Base-by-base conservation (phyloP, 2,797 vertebrate genomes). In the Enteromius trimaculatus region DNA sequence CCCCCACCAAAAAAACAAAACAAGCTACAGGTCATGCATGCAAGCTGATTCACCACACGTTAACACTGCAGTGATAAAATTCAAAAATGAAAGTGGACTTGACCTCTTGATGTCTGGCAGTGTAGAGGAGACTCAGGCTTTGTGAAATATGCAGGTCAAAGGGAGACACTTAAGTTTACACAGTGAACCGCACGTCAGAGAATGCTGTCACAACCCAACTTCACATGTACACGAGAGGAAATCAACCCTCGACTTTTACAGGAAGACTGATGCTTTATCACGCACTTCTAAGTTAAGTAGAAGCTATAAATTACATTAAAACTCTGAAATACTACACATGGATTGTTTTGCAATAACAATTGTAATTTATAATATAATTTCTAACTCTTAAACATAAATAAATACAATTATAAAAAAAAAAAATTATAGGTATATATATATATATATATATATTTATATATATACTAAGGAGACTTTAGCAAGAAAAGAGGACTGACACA, bases 1-100 rank as follows among this genome's bases (percentile, higher is more conserved):
- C n/a, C n/a, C n/a, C n/a, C n/a, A n/a, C n/a, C n/a, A n/a, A n/a
- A n/a, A n/a, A n/a, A n/a, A n/a, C n/a, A n/a, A n/a, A 6, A 29
- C 2, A 31, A 1, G 6, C 26, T 19, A 23, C 4, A 37, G 3
- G 26, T 49, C 23, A 70, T 6, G 4, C 42, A 75, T 42, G 5
- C 11, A 60, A 42, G 14, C 10, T 6, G 6, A 51, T 37, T 70
- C 31, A 60, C 9, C 39, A 85, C 37, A 80, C 77, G 55, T 76
- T 82, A 47, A 71, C 79, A 80, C 31, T 31, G 14, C 49, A 37
- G 80, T 76, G 83, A 85, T 55, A 16, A 80, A 88, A 80, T 83
- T 84, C 80, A 64, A 4, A 2, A 76, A 39, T 42, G 29, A 44
- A 49, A 49, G 64, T 70, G 53, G 21, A 47, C 11, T 49, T 23